phyloP scores from a whole-genome alignment of 2,113 vertebrate genomes.

The Gila orcuttii region DNA sequence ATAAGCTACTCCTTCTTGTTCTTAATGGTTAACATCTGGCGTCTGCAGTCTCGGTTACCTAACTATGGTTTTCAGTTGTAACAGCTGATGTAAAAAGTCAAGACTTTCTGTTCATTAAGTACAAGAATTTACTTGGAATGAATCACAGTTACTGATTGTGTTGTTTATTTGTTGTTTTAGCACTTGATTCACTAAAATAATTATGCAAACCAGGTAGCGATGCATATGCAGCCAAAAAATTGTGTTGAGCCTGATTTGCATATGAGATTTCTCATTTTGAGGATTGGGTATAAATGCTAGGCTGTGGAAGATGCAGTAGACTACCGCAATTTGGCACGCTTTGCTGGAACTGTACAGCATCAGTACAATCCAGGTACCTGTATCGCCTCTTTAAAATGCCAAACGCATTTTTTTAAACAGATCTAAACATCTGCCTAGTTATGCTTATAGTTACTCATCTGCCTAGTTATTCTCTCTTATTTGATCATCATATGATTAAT shows the following conservation, averaged over 20 bases:
- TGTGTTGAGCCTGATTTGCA: neutral
- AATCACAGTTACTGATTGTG: neutral
- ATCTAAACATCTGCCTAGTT: neutral
- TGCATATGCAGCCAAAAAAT: neutral
- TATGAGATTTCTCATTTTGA: neutral
- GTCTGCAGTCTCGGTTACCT: neutral
- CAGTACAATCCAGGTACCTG: neutral
- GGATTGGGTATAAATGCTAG: neutral
- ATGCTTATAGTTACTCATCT: neutral
- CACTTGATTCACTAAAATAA: neutral
- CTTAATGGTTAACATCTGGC: constrained; percentile 29
- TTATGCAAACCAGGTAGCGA: neutral
- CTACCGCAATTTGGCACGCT: neutral
- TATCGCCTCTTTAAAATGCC: neutral
- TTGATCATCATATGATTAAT: neutral
- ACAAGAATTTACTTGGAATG: neutral
- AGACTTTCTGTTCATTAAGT: constrained; percentile 3
- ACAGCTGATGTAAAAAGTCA: constrained; percentile 6
- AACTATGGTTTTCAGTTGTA: neutral
- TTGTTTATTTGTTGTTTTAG: neutral
- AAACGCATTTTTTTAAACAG: neutral
- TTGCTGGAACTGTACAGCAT: neutral
- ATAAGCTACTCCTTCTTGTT: constrained; percentile 37
- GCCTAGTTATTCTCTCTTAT: neutral
- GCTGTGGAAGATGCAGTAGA: neutral